These are phyloP conservation scores for Idris sp. DNA, from an alignment of 1,140 invertebrate species.

Conservation along the genomic window DNA sequence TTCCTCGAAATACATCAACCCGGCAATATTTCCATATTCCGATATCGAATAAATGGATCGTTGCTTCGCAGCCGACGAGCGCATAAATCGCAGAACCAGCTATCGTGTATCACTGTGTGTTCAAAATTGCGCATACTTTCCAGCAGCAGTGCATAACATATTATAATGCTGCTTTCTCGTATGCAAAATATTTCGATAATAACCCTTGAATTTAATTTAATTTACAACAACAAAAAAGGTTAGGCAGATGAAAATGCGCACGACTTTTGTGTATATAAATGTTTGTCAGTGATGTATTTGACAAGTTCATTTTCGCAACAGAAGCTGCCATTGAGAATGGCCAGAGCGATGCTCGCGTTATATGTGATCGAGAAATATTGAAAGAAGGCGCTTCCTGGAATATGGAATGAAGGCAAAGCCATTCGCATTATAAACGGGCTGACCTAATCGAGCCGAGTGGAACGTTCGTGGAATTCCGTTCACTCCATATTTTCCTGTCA, in stretches of 20 bases:
- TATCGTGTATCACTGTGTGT: constrained; percentile 71
- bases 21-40: constrained; percentile 75
- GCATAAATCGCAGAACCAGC: constrained; percentile 70
- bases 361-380: constrained; percentile 67
- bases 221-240: too few species aligned
- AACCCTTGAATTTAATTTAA: too few species aligned
- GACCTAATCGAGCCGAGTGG: constrained; percentile 70
- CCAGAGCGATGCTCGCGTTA: constrained; percentile 44
- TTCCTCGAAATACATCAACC: constrained; percentile 70
- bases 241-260: too few species aligned
- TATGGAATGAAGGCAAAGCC: constrained; percentile 71
- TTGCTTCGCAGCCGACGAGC: constrained; percentile 67
- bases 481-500: constrained; percentile 68
- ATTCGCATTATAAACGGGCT: constrained; percentile 65
- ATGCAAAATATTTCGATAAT: too few species aligned
- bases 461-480: constrained; percentile 69
- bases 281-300: constrained; percentile 42
- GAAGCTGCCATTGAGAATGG: constrained; percentile 41
- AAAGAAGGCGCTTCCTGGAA: constrained; percentile 70
- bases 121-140: constrained; percentile 53
- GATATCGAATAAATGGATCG: constrained; percentile 76
- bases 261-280: neutral
- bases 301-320: constrained; percentile 42
- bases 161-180: too few species aligned
- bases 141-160: too few species aligned